Evolutionary conservation across 2,797 vertebrate species (phyloP), one percentile per base, ranked within the genome.

Genomic region (Geotrypetes seraphini): DNA sequence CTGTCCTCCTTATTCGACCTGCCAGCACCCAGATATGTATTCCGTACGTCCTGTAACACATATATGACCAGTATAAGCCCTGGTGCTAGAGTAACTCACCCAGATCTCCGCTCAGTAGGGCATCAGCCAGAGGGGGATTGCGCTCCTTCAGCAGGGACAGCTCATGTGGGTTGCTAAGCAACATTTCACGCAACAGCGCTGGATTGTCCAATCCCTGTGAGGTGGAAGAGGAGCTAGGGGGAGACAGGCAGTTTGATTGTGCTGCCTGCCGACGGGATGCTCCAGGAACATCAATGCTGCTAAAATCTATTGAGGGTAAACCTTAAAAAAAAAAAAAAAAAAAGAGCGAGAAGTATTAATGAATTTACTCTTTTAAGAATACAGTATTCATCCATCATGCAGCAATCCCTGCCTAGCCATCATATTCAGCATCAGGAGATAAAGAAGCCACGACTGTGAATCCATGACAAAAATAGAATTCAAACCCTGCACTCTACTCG

Each of bases 91-190:
- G n/a, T 12, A 2, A 26, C 72, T 81, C 62, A 99, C 96, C 96
- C 1, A 99, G 78, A 54, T 99, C 92, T 60, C 94, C 92, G 3
- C 96, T 99, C 33, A 98, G 86, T 52, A 99, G 76, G 2, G 96
- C 96, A 36, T 99, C 96, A 0, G 96, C 96, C 36, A 99, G 66
- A 1, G 92, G 91, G 0, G 95, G 95, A 42, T 99, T 99, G 28
- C 96, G 81, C 53, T 99, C 96, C 67, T 98, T 97, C 27, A 99
- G 80, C 46, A 99, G 83, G 2, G 96, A 97, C 33, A 99, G 81
- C 68, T 99, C 96, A 0, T 99, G 96, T 3, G 96, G 92, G 62
- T 96, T 97, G 19, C 92, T 82, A 20, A 99, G 67, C 26, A 99
- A 61, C 96, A 98, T 99, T 57, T 97, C 91, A 48, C 94, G 82